These are phyloP conservation scores for Eleutherodactylus coqui DNA, from an alignment of 2,797 vertebrate species.

Conservation along the genomic window DNA sequence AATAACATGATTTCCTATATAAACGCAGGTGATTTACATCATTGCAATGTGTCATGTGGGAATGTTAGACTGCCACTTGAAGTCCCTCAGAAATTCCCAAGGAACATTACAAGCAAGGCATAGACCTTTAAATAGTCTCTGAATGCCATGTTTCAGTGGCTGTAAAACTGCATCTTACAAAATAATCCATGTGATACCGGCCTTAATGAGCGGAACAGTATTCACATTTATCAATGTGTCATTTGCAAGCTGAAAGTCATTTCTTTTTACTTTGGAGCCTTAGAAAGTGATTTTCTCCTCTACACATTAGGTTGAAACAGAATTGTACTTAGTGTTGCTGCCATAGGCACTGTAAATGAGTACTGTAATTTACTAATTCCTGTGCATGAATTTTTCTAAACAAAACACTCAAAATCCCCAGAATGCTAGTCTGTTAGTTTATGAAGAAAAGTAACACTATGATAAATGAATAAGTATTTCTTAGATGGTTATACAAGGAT, in stretches of 20 bases:
- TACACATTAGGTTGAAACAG: neutral
- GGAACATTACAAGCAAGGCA: constrained; percentile 22
- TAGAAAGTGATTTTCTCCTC: constrained; percentile 20
- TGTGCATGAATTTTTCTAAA: neutral
- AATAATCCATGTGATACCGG: constrained; percentile 32
- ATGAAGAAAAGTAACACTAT: no score
- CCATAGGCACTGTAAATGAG: neutral
- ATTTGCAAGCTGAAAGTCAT: constrained; percentile 31
- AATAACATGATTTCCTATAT: constrained; percentile 13
- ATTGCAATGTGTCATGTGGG: neutral
- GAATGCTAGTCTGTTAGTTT: neutral
- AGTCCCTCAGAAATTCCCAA: constrained; percentile 13
- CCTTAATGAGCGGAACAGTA: constrained; percentile 33
- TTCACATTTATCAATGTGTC: constrained; percentile 36
- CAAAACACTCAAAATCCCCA: neutral
- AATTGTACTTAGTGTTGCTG: neutral
- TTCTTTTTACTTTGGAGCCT: constrained; percentile 15
- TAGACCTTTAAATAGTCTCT: constrained; percentile 9
- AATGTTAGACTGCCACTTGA: constrained; percentile 13
- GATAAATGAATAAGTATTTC: no score
- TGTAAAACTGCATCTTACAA: constrained; percentile 31
- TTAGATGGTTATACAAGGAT: no score
- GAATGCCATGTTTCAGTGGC: constrained; percentile 28
- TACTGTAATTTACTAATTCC: neutral
- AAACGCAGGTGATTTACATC: neutral